Base-by-base conservation (phyloP, 2,113 vertebrate species). In the Sialia sialis region DNA sequence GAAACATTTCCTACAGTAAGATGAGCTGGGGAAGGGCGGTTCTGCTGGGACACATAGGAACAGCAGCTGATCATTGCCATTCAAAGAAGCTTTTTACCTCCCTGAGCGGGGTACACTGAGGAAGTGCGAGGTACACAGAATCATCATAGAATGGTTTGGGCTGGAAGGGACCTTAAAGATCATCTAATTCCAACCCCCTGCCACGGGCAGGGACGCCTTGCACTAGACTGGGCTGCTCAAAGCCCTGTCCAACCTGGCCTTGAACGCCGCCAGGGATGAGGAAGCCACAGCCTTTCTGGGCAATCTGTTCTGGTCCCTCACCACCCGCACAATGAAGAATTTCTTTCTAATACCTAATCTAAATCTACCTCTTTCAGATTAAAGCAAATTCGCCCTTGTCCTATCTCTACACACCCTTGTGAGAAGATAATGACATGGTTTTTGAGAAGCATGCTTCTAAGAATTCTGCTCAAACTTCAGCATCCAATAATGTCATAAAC, bases 381-480 rank as follows among this genome's bases (percentile, higher is more conserved):
- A 69, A 68, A 54, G 9, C 3, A 5, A 26, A 21, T 60, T 60
- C 68, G 9, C 13, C 26, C 39, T 75, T 36, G 11, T 34, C 14
- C 11, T 41, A 16, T 41, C 34, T 22, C 34, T 48, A 41, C 4
- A 41, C 20, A 41, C 9, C 7, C 20, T 60, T 75, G 25, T 30
- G 30, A 75, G 60, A 54, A 60, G 13, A 48, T 13, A 67, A 29
- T 0, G 0, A 38, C 1, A 3, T 74, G 32, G 0, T 0, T 16
- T 56, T 22, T 1, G 18, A 68, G 22, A 84, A 88, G 20, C 44
- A 32, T 1, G 0, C 8, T 84, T 76, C 19, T 39, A 58, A 91
- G 16, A 55, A 43, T 67, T 68, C 38, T 78, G 18, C 14, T 84
- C 30, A 32, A 89, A 41, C 1, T 2, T 56, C 25, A 56, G 22